Evolutionary conservation across 2,797 vertebrate genomes (phyloP).

Genomic region (Ambastaia sidthimunki): DNA sequence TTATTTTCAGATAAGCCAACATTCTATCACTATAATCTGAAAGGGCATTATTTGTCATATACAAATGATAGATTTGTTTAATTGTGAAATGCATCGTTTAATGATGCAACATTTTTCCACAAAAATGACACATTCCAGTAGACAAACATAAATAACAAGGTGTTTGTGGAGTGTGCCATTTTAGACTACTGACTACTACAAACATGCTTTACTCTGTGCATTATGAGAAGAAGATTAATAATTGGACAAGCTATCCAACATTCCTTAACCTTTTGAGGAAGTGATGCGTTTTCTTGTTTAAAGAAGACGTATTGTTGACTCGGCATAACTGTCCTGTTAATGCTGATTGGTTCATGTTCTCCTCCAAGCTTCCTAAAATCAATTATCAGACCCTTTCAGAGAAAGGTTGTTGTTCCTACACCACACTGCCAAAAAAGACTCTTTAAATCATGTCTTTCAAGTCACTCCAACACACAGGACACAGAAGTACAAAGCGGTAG

Average conservation of each 20-base stretch:
- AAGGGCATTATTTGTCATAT: too few relatives aligned
- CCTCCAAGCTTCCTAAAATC: constrained; percentile 21
- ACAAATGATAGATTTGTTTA: too few relatives aligned
- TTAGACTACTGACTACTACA: background rate
- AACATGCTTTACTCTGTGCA: background rate
- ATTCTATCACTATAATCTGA: too few relatives aligned
- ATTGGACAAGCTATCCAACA: background rate
- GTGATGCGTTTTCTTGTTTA: constrained; percentile 9
- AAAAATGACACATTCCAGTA: background rate
- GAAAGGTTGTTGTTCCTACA: constrained; percentile 20
- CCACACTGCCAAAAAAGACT: constrained; percentile 29
- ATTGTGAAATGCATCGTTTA: background rate
- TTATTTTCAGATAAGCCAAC: too few relatives aligned
- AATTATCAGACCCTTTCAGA: constrained; percentile 36
- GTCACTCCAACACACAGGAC: constrained; percentile 21
- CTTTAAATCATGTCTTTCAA: constrained; percentile 35
- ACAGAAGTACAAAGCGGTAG: constrained; percentile 6
- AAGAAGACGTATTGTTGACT: constrained; percentile 12
- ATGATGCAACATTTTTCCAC: background rate
- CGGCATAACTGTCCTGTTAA: constrained; percentile 21
- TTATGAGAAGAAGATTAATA: background rate
- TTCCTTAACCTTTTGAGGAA: constrained; percentile 1
- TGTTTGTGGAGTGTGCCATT: background rate
- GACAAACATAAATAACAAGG: background rate
- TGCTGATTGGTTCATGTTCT: constrained; percentile 19